Evolutionary conservation across 2,113 vertebrate species (phyloP).

Genomic region (Varanus salvator): DNA sequence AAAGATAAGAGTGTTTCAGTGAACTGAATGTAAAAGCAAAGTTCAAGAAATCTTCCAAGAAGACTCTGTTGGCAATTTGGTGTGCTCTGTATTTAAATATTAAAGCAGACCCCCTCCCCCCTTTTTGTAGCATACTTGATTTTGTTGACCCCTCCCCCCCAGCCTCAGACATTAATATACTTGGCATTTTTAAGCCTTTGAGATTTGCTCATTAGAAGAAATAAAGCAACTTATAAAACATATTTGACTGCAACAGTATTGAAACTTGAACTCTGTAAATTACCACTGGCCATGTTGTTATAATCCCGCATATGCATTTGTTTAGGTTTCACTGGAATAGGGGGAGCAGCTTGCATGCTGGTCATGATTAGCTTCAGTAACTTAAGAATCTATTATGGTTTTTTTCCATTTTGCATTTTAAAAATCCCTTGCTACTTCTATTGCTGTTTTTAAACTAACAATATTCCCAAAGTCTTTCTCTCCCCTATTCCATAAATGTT

Average conservation of each 20-base stretch:
- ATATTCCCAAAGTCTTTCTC: conserved; percentile 35
- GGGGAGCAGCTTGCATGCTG: conserved; percentile 72
- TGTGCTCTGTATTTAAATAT: conserved; percentile 64
- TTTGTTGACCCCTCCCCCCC: conserved; percentile 57
- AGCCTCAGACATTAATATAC: conserved; percentile 49
- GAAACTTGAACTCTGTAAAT: conserved; percentile 83
- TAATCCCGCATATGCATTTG: conserved; percentile 82
- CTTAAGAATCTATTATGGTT: conserved; percentile 74
- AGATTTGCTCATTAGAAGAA: conserved; percentile 82
- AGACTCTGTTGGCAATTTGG: conserved; percentile 48
- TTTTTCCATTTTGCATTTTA: conserved; percentile 61
- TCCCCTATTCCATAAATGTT: not conserved
- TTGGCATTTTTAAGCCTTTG: conserved; percentile 68
- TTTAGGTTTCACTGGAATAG: conserved; percentile 77
- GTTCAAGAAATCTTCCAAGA: conserved; percentile 27
- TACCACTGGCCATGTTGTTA: conserved; percentile 78
- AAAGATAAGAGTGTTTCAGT: not conserved
- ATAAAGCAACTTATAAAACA: conserved; percentile 80
- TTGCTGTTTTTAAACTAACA: conserved; percentile 49
- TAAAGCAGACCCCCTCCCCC: conserved; percentile 43
- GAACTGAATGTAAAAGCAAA: not conserved
- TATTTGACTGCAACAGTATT: conserved; percentile 84
- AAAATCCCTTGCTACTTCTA: conserved; percentile 52
- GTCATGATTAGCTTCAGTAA: conserved; percentile 81
- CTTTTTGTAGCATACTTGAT: conserved; percentile 49